These are phyloP conservation scores for Chaenogobius annularis DNA, from an alignment of 2,113 vertebrate species.

Conservation along the genomic window DNA sequence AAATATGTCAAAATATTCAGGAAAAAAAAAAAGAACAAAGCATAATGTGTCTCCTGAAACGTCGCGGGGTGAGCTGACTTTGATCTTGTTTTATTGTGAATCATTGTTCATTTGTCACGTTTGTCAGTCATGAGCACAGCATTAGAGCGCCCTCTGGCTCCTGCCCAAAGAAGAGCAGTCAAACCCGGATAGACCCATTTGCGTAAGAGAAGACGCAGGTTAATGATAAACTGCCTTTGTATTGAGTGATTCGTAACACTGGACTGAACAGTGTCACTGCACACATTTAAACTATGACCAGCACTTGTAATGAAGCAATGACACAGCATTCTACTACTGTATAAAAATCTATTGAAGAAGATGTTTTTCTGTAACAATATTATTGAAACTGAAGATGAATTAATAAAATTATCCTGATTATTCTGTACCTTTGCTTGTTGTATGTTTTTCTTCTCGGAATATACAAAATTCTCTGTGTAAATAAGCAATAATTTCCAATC, in stretches of 20 bases:
- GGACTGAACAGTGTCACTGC: slow-evolving; percentile 73
- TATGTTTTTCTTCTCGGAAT: too few species aligned
- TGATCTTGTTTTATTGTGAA: neutral
- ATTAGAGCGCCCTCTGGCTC: slow-evolving; percentile 37
- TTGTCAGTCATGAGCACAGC: slow-evolving; percentile 44
- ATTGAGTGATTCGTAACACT: slow-evolving; percentile 71
- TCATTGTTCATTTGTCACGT: slow-evolving; percentile 1
- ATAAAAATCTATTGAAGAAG: slow-evolving; percentile 89
- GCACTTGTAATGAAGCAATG: slow-evolving; percentile 98
- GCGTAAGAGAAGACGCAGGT: slow-evolving; percentile 72
- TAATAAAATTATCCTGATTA: slow-evolving; percentile 90
- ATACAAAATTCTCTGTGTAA: too few species aligned
- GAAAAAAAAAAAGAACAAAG: neutral
- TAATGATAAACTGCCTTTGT: slow-evolving; percentile 73
- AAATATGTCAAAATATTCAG: neutral
- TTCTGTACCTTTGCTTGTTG: slow-evolving; percentile 83
- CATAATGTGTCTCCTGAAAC: neutral
- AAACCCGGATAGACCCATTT: slow-evolving; percentile 58
- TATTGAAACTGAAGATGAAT: slow-evolving; percentile 94
- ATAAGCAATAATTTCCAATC: too few species aligned
- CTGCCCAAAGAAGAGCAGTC: slow-evolving; percentile 59
- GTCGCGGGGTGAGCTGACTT: neutral
- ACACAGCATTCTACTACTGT: slow-evolving; percentile 92
- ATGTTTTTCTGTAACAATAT: slow-evolving; percentile 95
- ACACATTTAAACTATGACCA: slow-evolving; percentile 88